Evolutionary conservation across 2,113 vertebrate species (phyloP).

Genomic region (Poeciliopsis occidentalis): DNA sequence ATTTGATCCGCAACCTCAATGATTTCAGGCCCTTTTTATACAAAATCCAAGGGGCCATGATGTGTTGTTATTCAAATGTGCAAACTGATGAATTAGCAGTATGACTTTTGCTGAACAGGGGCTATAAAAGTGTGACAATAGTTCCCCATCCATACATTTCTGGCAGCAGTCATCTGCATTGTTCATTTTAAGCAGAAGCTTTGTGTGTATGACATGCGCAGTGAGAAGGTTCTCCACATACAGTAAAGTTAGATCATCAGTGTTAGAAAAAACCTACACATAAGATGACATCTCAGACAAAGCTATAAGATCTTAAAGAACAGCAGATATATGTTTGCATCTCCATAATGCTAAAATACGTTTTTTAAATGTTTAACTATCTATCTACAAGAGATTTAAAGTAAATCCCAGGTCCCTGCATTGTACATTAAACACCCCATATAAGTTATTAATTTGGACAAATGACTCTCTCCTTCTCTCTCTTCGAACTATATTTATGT

Average conservation of each 20-base stretch:
- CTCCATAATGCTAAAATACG: too few relatives aligned
- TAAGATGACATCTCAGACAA: slow-evolving; percentile 19
- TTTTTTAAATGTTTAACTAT: too few relatives aligned
- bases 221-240: slow-evolving; percentile 71
- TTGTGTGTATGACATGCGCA: slow-evolving; percentile 54
- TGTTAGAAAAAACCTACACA: slow-evolving; percentile 21
- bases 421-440: too few relatives aligned
- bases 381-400: too few relatives aligned
- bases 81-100: slow-evolving; percentile 81
- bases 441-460: too few relatives aligned
- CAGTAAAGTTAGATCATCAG: slow-evolving; percentile 44
- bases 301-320: neutral
- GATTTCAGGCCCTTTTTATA: slow-evolving; percentile 73
- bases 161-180: slow-evolving; percentile 71
- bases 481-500: too few relatives aligned
- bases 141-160: slow-evolving; percentile 78
- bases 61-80: slow-evolving; percentile 80
- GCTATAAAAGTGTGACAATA: slow-evolving; percentile 72
- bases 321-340: too few relatives aligned
- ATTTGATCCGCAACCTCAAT: slow-evolving; percentile 68
- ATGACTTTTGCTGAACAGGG: slow-evolving; percentile 76
- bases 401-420: too few relatives aligned
- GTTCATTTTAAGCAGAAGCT: slow-evolving; percentile 68
- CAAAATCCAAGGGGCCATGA: slow-evolving; percentile 54
- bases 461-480: too few relatives aligned